Evolutionary conservation across 2,797 vertebrate genomes (phyloP).

Genomic region (Strix occidentalis): DNA sequence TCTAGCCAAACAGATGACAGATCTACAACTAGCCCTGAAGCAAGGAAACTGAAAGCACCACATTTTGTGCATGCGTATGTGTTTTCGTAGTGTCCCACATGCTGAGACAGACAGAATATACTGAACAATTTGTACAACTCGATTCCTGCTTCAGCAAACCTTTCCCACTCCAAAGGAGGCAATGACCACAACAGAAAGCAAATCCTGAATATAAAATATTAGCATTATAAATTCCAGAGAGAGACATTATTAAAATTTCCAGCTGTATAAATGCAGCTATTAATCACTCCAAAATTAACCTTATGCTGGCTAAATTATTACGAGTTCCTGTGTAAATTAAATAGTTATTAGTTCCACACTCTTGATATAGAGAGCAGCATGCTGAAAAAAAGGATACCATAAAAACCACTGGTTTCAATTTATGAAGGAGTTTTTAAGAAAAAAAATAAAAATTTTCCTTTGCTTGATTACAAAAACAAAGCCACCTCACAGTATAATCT

Average conservation of each 20-base stretch:
- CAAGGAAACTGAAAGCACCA: constrained; percentile 12
- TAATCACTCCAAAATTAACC: constrained; percentile 76
- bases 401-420: constrained; percentile 55
- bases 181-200: constrained; percentile 20
- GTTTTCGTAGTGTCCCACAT: constrained; percentile 18
- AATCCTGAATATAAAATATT: not conserved
- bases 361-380: constrained; percentile 7
- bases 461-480: constrained; percentile 72
- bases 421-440: constrained; percentile 33
- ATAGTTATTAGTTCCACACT: constrained; percentile 73
- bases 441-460: not conserved
- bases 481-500: constrained; percentile 66
- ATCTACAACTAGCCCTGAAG: constrained; percentile 18
- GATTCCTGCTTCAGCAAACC: not conserved
- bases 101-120: constrained; percentile 21
- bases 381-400: not conserved
- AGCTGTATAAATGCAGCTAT: constrained; percentile 64
- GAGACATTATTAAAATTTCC: constrained; percentile 70
- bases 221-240: constrained; percentile 50
- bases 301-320: constrained; percentile 71
- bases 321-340: constrained; percentile 73
- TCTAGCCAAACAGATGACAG: constrained; percentile 25
- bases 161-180: not conserved
- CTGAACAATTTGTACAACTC: constrained; percentile 26
- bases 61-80: not conserved